Evolutionary conservation across 2,113 vertebrate genomes (phyloP).

Genomic region (Rousettus leschenaultii): DNA sequence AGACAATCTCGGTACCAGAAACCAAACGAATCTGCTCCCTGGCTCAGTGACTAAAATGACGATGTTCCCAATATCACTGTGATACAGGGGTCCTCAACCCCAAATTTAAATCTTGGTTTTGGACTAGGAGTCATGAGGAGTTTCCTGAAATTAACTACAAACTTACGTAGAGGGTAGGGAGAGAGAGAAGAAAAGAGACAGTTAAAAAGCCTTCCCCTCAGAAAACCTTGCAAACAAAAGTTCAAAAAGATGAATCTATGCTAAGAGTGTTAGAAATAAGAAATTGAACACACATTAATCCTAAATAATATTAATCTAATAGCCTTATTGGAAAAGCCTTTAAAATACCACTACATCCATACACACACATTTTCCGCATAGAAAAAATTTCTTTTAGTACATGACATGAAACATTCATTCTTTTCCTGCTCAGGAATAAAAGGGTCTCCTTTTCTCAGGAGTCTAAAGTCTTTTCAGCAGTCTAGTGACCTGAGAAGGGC

Average conservation of each 20-base stretch:
- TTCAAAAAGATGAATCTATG: not conserved
- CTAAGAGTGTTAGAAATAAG: slow-evolving; percentile 21
- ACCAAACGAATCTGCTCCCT: not conserved
- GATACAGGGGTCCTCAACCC: not conserved
- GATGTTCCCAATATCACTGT: not conserved
- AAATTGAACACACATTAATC: slow-evolving; percentile 10
- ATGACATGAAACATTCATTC: slow-evolving; percentile 57
- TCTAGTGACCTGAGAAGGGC: slow-evolving; percentile 90
- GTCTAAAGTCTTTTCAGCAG: slow-evolving; percentile 89
- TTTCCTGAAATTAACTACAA: not conserved
- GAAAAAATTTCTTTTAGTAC: slow-evolving; percentile 83
- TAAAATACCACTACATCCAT: not conserved
- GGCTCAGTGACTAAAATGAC: not conserved
- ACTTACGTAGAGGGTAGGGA: not conserved
- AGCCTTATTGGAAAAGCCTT: not conserved
- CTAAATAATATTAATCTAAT: slow-evolving; percentile 8
- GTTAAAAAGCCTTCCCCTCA: not conserved
- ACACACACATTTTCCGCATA: not conserved
- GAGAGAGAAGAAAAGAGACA: not conserved
- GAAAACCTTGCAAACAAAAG: not conserved
- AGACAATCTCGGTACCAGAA: not conserved
- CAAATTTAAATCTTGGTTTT: slow-evolving; percentile 30
- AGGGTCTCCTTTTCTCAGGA: slow-evolving; percentile 91
- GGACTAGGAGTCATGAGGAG: not conserved
- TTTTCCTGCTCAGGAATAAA: slow-evolving; percentile 88